These are phyloP conservation scores for Perizoma affinitatum DNA, from an alignment of 2,888 invertebrate genomes.

Conservation along the genomic window DNA sequence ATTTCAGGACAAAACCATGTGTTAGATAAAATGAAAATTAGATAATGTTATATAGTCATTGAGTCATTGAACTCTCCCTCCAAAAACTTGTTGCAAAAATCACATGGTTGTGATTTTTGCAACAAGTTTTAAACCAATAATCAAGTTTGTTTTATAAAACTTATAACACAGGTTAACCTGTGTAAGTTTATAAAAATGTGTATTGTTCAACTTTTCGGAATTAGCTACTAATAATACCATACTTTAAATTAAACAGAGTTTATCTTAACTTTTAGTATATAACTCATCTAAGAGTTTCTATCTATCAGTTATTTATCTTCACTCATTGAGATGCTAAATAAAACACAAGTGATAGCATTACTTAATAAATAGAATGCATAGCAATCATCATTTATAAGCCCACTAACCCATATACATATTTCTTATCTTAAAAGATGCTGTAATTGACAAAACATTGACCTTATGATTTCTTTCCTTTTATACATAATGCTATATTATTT, in stretches of 20 bases:
- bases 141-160: neutral
- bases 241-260: too few species aligned
- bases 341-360: too few species aligned
- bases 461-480: constrained; percentile 1
- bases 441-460: constrained; percentile 9
- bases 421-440: neutral
- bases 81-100: constrained; percentile 44
- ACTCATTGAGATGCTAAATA: too few species aligned
- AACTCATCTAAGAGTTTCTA: too few species aligned
- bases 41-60: constrained; percentile 7
- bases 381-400: neutral
- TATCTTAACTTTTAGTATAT: too few species aligned
- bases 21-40: constrained; percentile 6
- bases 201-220: too few species aligned
- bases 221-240: too few species aligned
- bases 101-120: constrained; percentile 24
- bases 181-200: too few species aligned
- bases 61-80: constrained; percentile 70
- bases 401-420: constrained; percentile 6
- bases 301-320: too few species aligned
- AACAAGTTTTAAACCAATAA: neutral
- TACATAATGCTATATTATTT: neutral
- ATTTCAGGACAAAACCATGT: constrained; percentile 13
- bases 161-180: too few species aligned
- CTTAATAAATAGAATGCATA: too few species aligned